Evolutionary conservation across 2,113 vertebrate species (phyloP).

Genomic region (Notarius lentiginosus): DNA sequence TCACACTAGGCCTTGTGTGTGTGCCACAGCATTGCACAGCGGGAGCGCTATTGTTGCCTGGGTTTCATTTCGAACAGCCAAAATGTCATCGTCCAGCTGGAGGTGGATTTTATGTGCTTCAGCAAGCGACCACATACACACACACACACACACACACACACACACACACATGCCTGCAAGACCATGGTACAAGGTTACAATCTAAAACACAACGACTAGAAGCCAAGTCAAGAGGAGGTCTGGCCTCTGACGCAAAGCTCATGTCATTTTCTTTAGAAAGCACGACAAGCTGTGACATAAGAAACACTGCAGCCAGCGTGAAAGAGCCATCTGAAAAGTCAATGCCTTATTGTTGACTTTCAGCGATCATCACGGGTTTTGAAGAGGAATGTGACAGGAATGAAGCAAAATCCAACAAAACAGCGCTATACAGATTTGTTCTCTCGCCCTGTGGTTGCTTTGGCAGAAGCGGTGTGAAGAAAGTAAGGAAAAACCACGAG

Average conservation of each 20-base stretch:
- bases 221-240: slow-evolving; percentile 52
- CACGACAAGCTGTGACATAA: slow-evolving; percentile 47
- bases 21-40: slow-evolving; percentile 60
- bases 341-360: slow-evolving; percentile 43
- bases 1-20: slow-evolving; percentile 51
- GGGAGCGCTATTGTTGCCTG: slow-evolving; percentile 66
- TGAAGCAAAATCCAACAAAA: slow-evolving; percentile 20
- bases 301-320: slow-evolving; percentile 25
- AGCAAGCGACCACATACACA: slow-evolving; percentile 41
- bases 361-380: slow-evolving; percentile 22
- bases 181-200: slow-evolving; percentile 49
- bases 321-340: slow-evolving; percentile 43
- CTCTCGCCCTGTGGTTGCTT: not conserved
- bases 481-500: not conserved
- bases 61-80: slow-evolving; percentile 69
- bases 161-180: slow-evolving; percentile 37
- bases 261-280: slow-evolving; percentile 49
- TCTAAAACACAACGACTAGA: slow-evolving; percentile 44
- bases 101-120: slow-evolving; percentile 62
- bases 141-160: slow-evolving; percentile 17
- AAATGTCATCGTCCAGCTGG: slow-evolving; percentile 70
- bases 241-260: slow-evolving; percentile 53
- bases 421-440: not conserved
- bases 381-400: not conserved
- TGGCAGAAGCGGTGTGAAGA: not conserved